Conservation (phyloP, 2,888 invertebrate species). For the Stratiomys singularior region DNA sequence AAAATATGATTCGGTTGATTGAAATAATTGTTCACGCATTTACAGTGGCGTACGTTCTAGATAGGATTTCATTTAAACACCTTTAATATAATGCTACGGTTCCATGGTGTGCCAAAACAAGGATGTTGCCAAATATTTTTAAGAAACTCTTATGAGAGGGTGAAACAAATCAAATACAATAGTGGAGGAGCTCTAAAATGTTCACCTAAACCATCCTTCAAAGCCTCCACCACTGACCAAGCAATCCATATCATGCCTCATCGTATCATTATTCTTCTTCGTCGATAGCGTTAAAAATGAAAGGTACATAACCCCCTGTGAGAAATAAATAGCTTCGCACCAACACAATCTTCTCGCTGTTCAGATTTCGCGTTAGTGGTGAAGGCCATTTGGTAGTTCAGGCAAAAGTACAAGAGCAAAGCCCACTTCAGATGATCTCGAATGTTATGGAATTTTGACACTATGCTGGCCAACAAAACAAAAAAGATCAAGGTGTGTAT, state of each 20-base stretch:
- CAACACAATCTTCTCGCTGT: background rate
- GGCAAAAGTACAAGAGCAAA: background rate
- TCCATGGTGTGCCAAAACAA: too few relatives aligned
- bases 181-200: background rate
- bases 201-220: background rate
- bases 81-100: too few relatives aligned
- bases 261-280: conserved; percentile 21
- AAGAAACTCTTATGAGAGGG: too few relatives aligned
- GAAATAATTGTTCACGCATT: background rate
- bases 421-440: conserved; percentile 10
- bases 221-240: background rate
- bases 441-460: conserved; percentile 33
- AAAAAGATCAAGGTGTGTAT: background rate
- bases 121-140: too few relatives aligned
- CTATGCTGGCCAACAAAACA: conserved; percentile 3
- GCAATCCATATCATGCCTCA: background rate
- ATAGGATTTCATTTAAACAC: too few relatives aligned
- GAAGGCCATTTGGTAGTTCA: conserved; percentile 5
- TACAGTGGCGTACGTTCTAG: background rate
- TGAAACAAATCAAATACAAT: background rate
- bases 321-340: background rate
- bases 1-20: background rate
- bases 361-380: background rate
- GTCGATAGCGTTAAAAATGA: conserved; percentile 23
- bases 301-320: conserved; percentile 20